Percentiles rank a stretch among this genome's conserved stretches.
Conservation (phyloP, 2,888 invertebrate genomes). For the Drosophila subsilvestris region DNA sequence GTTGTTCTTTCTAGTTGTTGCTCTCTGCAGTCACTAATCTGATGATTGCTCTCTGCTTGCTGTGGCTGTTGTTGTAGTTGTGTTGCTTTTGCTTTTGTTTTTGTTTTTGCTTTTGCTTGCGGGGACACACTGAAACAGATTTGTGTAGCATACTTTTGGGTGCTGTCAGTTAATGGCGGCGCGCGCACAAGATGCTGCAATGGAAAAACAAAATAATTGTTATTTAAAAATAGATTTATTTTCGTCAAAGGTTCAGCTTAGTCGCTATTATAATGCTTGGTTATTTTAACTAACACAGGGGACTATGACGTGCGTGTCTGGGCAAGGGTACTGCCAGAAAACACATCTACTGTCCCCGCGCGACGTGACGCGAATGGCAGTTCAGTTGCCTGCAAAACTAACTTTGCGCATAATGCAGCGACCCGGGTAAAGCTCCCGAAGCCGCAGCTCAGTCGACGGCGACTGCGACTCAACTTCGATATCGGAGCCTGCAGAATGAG, state of each 20-base stretch:
- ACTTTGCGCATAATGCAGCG: constrained; percentile 81
- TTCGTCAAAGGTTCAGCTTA: not conserved
- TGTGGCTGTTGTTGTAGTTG: constrained; percentile 32
- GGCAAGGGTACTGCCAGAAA: constrained; percentile 17
- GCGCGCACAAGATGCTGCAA: constrained; percentile 70
- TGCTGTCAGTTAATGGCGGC: constrained; percentile 57
- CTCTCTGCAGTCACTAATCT: constrained; percentile 3
- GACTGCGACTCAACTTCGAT: not conserved
- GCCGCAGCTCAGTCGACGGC: constrained; percentile 14
- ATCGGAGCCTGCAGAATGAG: constrained; percentile 28
- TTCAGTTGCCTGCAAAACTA: constrained; percentile 76
- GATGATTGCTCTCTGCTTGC: constrained; percentile 1
- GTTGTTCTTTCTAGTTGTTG: constrained; percentile 15
- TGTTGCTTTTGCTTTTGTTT: constrained; percentile 20
- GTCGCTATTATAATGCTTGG: constrained; percentile 27
- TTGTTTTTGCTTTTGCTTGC: constrained; percentile 47
- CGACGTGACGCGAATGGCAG: constrained; percentile 65
- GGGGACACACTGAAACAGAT: constrained; percentile 57
- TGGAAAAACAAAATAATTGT: constrained; percentile 23
- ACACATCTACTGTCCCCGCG: constrained; percentile 13
- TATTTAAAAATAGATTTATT: constrained; percentile 4
- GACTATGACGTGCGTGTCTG: constrained; percentile 13
- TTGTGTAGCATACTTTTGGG: constrained; percentile 72
- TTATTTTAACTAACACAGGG: not conserved
- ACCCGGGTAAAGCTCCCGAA: constrained; percentile 70